Percentiles rank a stretch among this genome's conserved stretches.
Conservation (phyloP, 2,797 vertebrate genomes). For the Nasua narica region DNA sequence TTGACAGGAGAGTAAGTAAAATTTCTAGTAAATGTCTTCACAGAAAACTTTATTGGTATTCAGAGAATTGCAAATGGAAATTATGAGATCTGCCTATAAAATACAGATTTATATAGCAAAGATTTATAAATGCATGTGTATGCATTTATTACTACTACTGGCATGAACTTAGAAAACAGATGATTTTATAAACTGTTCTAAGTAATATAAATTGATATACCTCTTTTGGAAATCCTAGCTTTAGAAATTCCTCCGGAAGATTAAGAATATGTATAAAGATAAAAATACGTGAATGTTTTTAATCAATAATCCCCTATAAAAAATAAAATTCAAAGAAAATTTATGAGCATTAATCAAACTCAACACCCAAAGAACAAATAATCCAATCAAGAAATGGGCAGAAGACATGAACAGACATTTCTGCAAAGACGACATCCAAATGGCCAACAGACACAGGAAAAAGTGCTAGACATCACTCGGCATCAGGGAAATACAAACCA, state of each 20-base stretch:
- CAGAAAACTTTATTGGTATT: background rate
- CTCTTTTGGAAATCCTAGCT: background rate
- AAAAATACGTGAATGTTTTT: background rate
- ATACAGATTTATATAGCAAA: background rate
- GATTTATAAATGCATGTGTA: background rate
- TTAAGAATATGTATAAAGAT: background rate
- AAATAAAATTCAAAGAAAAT: background rate
- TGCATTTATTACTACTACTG: background rate
- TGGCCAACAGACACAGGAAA: too few relatives aligned
- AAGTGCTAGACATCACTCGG: too few relatives aligned
- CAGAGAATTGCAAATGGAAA: background rate
- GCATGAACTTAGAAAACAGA: background rate
- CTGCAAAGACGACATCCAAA: too few relatives aligned
- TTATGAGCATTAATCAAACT: background rate
- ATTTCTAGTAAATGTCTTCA: background rate
- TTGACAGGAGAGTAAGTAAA: background rate
- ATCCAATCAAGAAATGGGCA: too few relatives aligned
- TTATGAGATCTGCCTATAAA: background rate
- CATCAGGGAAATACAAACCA: too few relatives aligned
- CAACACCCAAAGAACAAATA: too few relatives aligned
- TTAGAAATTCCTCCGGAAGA: background rate
- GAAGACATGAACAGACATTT: too few relatives aligned
- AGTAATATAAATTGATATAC: background rate
- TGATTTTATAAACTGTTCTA: background rate
- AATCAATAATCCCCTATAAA: background rate